phyloP scores from a whole-genome alignment of 2,888 invertebrate genomes.

The Ferrisia virgata region DNA sequence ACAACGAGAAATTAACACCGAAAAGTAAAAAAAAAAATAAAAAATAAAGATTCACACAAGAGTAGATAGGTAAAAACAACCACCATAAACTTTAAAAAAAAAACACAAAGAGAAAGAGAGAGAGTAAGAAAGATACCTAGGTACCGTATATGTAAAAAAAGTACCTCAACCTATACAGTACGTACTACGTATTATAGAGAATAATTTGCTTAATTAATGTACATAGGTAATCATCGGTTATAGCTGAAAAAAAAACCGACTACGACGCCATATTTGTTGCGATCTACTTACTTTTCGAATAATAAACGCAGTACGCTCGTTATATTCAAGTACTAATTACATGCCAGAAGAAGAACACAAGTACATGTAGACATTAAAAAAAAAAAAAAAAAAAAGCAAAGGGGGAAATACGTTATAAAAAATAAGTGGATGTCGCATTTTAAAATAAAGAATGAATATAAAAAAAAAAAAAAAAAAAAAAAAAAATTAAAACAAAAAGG shows the following conservation, averaged over 20 bases:
- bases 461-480: neutral
- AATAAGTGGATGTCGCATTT: constrained; percentile 34
- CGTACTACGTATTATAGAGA: neutral
- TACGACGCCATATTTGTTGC: constrained; percentile 25
- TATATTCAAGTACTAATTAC: constrained; percentile 30
- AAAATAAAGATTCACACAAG: neutral
- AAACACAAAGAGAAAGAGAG: neutral
- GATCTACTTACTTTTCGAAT: constrained; percentile 32
- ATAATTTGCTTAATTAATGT: constrained; percentile 22
- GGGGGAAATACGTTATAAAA: constrained; percentile 29
- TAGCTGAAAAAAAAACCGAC: neutral
- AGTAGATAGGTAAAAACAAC: neutral
- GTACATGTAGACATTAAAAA: too few species aligned
- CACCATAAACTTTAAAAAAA: neutral
- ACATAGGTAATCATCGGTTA: constrained; percentile 31
- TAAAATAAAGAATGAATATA: constrained; percentile 8
- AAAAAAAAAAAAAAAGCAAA: constrained; percentile 2
- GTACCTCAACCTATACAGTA: too few species aligned
- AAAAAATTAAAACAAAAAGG: constrained; percentile 30
- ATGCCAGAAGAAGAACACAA: constrained; percentile 1
- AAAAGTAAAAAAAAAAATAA: neutral
- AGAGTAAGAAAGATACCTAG: too few species aligned
- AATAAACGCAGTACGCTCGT: constrained; percentile 16
- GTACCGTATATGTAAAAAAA: too few species aligned
- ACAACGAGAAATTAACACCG: constrained; percentile 8